Percentiles rank a stretch among this genome's conserved stretches.
Evolutionary conservation across 2,113 vertebrate species (phyloP).

Genomic region (Excalfactoria chinensis): DNA sequence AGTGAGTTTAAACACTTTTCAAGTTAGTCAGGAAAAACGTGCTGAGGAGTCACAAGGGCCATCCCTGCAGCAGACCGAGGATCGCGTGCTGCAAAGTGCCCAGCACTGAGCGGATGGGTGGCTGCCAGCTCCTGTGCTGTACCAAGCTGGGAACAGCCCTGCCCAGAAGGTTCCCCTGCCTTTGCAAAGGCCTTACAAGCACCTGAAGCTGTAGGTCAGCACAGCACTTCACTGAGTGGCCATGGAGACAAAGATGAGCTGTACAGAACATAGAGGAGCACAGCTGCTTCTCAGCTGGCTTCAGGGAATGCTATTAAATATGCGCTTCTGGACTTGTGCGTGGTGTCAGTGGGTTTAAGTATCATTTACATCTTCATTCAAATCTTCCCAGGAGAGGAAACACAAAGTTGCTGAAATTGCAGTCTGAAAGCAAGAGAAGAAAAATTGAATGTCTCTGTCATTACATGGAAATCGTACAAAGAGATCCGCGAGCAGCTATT

Average conservation of each 20-base stretch:
- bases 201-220: accelerated
- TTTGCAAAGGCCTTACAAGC: not conserved
- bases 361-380: not conserved
- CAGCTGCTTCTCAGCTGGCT: not conserved
- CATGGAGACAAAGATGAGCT: accelerated
- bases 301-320: not conserved
- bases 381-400: conserved; percentile 9
- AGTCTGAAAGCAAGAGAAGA: conserved; percentile 4
- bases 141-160: conserved; percentile 35
- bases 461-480: conserved; percentile 11
- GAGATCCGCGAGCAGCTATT: not conserved
- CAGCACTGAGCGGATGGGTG: not conserved
- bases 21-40: not conserved
- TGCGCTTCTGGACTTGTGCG: not conserved
- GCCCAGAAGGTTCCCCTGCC: not conserved
- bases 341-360: not conserved
- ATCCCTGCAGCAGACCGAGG: not conserved
- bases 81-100: accelerated
- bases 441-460: not conserved
- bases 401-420: not conserved
- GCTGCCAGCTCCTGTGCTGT: not conserved
- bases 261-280: accelerated
- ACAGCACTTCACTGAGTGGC: accelerated
- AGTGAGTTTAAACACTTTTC: conserved; percentile 8
- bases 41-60: accelerated